Base-by-base conservation (phyloP, 2,113 vertebrate genomes). In the Phyllopteryx taeniolatus region DNA sequence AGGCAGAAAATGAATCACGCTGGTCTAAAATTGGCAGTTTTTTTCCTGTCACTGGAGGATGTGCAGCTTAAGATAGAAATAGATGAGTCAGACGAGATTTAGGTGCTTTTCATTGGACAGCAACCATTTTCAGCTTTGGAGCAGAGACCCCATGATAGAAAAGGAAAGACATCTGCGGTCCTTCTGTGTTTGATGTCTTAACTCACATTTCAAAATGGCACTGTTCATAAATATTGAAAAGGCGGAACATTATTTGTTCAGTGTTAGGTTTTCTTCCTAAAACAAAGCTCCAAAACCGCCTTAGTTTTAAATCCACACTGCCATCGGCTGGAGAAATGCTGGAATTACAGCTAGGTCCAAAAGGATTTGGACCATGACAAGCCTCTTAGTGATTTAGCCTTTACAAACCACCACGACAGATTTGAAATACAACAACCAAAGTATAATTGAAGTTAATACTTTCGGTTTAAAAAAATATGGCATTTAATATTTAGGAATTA, bases 21-120 rank as follows among this genome's bases (percentile, higher is more conserved):
- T 27, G 62, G 42, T 77, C 75, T 84, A 81, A 81, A 85, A 81
- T 81, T 66, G 17, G 35, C 64, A 22, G 6, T 17, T 66, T 7
- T 7, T 8, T 39, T 72, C 75, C 66, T 67, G 15, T 65, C 67
- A 77, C 68, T 73, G 76, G 75, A 80, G 74, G 78, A 79, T 83
- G 79, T 70, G 79, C 56, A 71, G 78, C 81, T 82, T 47, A 83
- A 85, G 74, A 85, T 83, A 85, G 82, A 89, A 86, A 83, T 64
- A 76, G 85, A 87, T 88, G 89, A 89, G 83, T 90, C 87, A 89
- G 81, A 80, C 73, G 8, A 61, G 31, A 15, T 31, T 31, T 13
- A 6, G 4, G 53, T 56, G 20, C 27, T 31, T 31, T 59, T 33
- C 27, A 59, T 59, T 31, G 5, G 15, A 35, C 8, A 8, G 6